phyloP scores from a whole-genome alignment of 2,888 invertebrate genomes.

The Julus scanicus region DNA sequence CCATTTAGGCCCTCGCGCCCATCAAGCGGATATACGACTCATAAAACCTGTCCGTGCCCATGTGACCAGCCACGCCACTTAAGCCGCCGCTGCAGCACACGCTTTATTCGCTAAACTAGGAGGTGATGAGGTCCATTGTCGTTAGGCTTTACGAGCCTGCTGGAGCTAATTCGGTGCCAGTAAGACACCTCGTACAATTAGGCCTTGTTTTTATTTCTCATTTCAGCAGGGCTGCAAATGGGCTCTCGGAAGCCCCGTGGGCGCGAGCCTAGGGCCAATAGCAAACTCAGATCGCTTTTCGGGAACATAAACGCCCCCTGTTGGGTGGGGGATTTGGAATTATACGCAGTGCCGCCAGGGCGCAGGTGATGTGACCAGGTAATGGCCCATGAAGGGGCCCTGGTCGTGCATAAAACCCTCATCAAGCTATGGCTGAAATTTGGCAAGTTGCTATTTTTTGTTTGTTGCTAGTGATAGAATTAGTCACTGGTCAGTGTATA shows the following conservation, averaged over 20 bases:
- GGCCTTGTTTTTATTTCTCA: conserved; percentile 43
- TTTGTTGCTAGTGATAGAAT: too few relatives aligned
- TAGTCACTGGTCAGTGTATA: too few relatives aligned
- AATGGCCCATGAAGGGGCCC: conserved; percentile 17
- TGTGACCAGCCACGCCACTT: neutral
- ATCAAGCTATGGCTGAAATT: neutral
- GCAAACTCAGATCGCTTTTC: neutral
- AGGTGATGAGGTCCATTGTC: conserved; percentile 50
- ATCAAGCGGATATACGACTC: conserved; percentile 7
- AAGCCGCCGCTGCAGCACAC: conserved; percentile 15
- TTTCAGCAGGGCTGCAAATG: neutral
- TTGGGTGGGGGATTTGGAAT: neutral
- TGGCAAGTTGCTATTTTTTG: neutral
- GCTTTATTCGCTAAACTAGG: conserved; percentile 18
- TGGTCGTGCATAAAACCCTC: neutral
- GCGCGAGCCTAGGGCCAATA: too few relatives aligned
- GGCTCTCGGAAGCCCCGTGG: conserved; percentile 4
- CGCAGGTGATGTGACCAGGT: conserved; percentile 5
- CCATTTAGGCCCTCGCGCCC: conserved; percentile 49
- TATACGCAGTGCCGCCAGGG: neutral
- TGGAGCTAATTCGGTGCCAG: conserved; percentile 44
- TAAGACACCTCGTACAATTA: conserved; percentile 53
- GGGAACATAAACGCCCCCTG: neutral
- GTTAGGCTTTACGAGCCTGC: conserved; percentile 49
- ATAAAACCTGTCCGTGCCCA: conserved; percentile 34